These are phyloP conservation scores for Plemyria rubiginata DNA, from an alignment of 2,888 invertebrate species.

Conservation along the genomic window DNA sequence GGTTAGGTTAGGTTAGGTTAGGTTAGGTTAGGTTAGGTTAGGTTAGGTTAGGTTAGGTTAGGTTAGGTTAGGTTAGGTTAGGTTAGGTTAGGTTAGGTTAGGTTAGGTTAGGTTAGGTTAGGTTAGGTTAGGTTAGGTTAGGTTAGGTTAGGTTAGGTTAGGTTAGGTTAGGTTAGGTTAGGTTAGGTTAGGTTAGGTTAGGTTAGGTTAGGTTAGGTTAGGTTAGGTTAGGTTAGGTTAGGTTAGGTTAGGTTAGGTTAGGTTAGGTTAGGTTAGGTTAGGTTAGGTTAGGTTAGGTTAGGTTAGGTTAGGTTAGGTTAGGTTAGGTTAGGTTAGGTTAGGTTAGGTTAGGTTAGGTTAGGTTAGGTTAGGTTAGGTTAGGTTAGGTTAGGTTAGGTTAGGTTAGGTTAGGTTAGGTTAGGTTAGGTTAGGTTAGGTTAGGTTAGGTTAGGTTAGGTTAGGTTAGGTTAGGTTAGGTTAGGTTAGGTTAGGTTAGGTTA, in stretches of 20 bases:
- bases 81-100: constrained; percentile 4
- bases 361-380: constrained; percentile 4
- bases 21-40: constrained; percentile 4
- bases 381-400: constrained; percentile 4
- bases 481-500: constrained; percentile 4
- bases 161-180: constrained; percentile 4
- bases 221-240: constrained; percentile 2
- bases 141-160: constrained; percentile 4
- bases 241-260: constrained; percentile 4
- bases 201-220: constrained; percentile 4
- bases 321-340: constrained; percentile 4
- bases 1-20: constrained; percentile 4
- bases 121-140: constrained; percentile 3
- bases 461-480: constrained; percentile 3
- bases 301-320: constrained; percentile 4
- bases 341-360: constrained; percentile 4
- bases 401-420: constrained; percentile 3
- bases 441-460: constrained; percentile 4
- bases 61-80: constrained; percentile 4
- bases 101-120: constrained; percentile 4
- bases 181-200: constrained; percentile 4
- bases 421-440: constrained; percentile 8
- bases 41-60: constrained; percentile 4
- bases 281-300: constrained; percentile 4
- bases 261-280: constrained; percentile 4